phyloP scores from a whole-genome alignment of 1,140 invertebrate genomes.

The Physella acuta region DNA sequence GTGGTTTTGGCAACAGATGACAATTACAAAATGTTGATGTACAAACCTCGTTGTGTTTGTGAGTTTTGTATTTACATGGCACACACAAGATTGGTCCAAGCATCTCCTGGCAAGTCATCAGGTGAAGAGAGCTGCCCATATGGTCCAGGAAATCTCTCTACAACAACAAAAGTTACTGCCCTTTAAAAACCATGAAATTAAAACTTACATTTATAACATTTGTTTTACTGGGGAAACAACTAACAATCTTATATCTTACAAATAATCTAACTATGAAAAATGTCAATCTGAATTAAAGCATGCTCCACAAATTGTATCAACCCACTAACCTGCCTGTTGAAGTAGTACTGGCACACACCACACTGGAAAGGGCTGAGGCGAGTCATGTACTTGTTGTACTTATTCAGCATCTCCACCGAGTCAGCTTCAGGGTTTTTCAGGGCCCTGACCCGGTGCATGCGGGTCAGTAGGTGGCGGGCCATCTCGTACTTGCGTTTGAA shows the following conservation, averaged over 20 bases:
- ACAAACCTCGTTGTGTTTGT: conserved; percentile 61
- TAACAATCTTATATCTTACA: no score
- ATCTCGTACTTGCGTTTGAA: conserved; percentile 49
- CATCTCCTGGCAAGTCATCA: conserved; percentile 60
- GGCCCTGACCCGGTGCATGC: conserved; percentile 45
- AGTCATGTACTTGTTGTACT: conserved; percentile 76
- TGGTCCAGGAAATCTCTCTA: conserved; percentile 73
- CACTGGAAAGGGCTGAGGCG: conserved; percentile 82
- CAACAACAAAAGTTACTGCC: background rate
- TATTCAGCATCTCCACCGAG: conserved; percentile 72
- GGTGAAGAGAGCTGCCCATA: conserved; percentile 71
- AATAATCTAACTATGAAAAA: no score
- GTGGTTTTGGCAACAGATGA: no score
- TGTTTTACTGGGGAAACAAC: no score
- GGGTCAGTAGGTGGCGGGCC: conserved; percentile 49
- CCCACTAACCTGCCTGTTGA: conserved; percentile 66
- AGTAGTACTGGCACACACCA: conserved; percentile 79
- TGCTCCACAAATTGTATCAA: no score
- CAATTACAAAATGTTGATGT: no score
- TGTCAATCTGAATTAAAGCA: no score
- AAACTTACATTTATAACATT: no score
- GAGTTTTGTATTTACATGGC: conserved; percentile 74
- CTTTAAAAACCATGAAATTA: background rate
- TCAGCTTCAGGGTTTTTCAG: conserved; percentile 37
- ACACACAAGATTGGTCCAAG: conserved; percentile 73